Evolutionary conservation across 1,140 invertebrate genomes (phyloP).

Genomic region (Hylaeus volcanicus): DNA sequence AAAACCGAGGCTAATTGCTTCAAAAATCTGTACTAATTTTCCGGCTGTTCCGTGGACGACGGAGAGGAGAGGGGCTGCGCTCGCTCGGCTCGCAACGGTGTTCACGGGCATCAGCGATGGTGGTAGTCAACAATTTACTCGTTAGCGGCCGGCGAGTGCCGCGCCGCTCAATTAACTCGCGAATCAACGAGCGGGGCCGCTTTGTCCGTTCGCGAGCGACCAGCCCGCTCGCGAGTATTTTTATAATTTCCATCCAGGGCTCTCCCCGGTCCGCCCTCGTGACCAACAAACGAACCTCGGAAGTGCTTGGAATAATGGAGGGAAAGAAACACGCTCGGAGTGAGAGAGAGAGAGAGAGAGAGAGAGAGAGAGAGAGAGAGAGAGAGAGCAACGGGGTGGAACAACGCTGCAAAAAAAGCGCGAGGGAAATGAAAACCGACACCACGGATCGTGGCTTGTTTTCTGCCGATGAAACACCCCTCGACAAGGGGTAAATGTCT

Average conservation of each 20-base stretch:
- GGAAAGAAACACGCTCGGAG: not conserved
- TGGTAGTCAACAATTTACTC: constrained; percentile 76
- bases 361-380: not conserved
- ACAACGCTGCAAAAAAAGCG: constrained; percentile 43
- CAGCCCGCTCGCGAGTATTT: constrained; percentile 57
- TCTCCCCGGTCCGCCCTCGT: constrained; percentile 49
- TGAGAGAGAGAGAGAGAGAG: not conserved
- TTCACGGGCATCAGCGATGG: constrained; percentile 28
- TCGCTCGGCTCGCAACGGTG: not conserved
- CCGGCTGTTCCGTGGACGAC: constrained; percentile 9
- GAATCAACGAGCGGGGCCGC: constrained; percentile 70
- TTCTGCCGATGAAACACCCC: constrained; percentile 42
- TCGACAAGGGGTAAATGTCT: constrained; percentile 55
- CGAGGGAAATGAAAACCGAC: constrained; percentile 63
- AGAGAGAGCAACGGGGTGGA: not conserved
- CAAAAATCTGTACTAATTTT: constrained; percentile 74
- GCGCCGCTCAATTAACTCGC: constrained; percentile 76
- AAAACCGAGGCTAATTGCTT: constrained; percentile 71
- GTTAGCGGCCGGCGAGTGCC: constrained; percentile 72
- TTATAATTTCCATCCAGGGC: constrained; percentile 65
- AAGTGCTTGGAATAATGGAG: constrained; percentile 53
- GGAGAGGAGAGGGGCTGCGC: constrained; percentile 6
- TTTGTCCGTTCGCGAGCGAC: constrained; percentile 57
- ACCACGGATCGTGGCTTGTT: constrained; percentile 54
- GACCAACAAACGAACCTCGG: constrained; percentile 62